phyloP scores from a whole-genome alignment of 2,797 vertebrate genomes.

The Pangasius djambal region DNA sequence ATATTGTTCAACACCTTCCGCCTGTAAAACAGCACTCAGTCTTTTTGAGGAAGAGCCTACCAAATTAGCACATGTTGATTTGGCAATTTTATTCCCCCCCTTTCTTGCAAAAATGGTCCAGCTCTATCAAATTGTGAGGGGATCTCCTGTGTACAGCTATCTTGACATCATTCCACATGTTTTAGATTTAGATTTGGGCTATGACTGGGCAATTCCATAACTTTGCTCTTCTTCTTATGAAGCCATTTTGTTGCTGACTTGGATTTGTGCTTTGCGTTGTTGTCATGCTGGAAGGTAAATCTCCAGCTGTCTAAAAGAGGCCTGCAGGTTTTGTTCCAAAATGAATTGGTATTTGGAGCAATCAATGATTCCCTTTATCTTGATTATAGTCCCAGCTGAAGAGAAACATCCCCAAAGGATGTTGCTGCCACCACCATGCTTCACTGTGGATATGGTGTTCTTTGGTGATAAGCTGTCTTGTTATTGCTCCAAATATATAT shows the following conservation, averaged over 20 bases:
- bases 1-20: no score
- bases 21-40: no score
- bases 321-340: not conserved
- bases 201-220: not conserved
- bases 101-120: no score
- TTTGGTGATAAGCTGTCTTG: not conserved
- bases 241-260: not conserved
- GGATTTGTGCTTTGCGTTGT: not conserved
- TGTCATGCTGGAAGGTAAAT: not conserved
- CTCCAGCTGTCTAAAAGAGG: not conserved
- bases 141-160: no score
- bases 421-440: not conserved
- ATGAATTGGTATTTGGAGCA: not conserved
- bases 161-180: not conserved
- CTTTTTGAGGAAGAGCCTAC: no score
- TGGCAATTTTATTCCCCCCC: no score
- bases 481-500: not conserved
- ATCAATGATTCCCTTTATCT: not conserved
- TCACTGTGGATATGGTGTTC: not conserved
- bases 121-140: no score
- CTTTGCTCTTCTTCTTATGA: not conserved
- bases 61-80: no score
- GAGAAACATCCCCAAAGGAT: not conserved
- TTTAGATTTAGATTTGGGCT: not conserved
- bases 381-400: not conserved